phyloP scores from a whole-genome alignment of 2,113 vertebrate species.

The Triplophysa siluroides region DNA sequence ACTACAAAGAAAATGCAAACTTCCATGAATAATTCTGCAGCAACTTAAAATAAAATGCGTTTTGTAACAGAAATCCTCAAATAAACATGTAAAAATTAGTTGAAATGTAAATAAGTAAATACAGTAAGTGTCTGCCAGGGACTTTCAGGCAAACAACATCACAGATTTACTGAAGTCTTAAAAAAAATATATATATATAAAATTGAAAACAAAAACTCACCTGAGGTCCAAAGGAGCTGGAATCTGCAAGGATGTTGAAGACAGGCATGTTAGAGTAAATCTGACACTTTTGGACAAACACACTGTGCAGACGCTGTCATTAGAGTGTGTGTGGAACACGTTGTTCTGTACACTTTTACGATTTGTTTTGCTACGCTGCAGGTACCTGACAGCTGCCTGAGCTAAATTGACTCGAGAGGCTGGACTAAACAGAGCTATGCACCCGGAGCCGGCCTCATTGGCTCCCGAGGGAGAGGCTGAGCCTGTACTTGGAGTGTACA shows the following conservation, averaged over 20 bases:
- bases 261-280: conserved; percentile 75
- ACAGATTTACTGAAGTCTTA: neutral
- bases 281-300: conserved; percentile 18
- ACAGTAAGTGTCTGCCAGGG: neutral
- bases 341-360: conserved; percentile 35
- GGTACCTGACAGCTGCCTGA: conserved; percentile 70
- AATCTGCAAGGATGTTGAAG: conserved; percentile 90
- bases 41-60: neutral
- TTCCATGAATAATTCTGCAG: neutral
- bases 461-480: conserved; percentile 66
- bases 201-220: conserved; percentile 79
- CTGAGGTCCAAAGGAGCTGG: conserved; percentile 81
- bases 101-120: neutral
- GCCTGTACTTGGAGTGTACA: conserved; percentile 38
- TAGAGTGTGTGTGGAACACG: conserved; percentile 51
- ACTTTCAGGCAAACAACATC: neutral
- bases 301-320: conserved; percentile 46
- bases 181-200: conserved; percentile 31
- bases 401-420: conserved; percentile 66
- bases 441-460: conserved; percentile 75
- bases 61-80: neutral
- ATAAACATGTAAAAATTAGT: neutral
- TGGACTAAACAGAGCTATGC: conserved; percentile 69
- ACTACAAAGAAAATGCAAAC: neutral
- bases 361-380: conserved; percentile 72